These are phyloP conservation scores for Cantharis nigra DNA, from an alignment of 2,888 invertebrate species.

Conservation along the genomic window DNA sequence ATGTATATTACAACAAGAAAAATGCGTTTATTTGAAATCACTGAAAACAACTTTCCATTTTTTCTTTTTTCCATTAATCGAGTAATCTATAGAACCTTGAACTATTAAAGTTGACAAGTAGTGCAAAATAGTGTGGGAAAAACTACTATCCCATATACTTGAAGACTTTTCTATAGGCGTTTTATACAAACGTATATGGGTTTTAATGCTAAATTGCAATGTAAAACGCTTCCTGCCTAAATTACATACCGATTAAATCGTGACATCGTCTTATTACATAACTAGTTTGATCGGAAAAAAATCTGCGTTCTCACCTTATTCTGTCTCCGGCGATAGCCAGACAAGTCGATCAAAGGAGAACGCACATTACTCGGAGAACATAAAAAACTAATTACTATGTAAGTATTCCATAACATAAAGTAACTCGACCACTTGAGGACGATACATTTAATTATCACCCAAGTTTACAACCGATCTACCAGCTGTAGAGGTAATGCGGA, in stretches of 20 bases:
- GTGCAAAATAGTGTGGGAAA: constrained; percentile 4
- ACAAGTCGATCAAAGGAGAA: background rate
- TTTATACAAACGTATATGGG: background rate
- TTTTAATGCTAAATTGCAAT: background rate
- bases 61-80: background rate
- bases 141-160: background rate
- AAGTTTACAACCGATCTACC: background rate
- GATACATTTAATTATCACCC: background rate
- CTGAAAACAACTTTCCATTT: constrained; percentile 1
- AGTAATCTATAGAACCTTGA: background rate
- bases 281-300: background rate
- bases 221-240: background rate
- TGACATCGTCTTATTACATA: background rate
- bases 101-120: background rate
- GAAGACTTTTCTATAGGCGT: background rate
- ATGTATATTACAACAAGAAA: constrained; percentile 31
- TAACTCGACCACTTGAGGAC: background rate
- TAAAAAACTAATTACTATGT: background rate
- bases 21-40: constrained; percentile 21
- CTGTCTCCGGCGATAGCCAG: background rate
- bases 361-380: background rate
- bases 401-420: background rate
- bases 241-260: background rate
- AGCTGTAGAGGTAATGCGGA: background rate
- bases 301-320: background rate